phyloP scores from a whole-genome alignment of 2,888 invertebrate genomes.

The Ectropis crepuscularia region DNA sequence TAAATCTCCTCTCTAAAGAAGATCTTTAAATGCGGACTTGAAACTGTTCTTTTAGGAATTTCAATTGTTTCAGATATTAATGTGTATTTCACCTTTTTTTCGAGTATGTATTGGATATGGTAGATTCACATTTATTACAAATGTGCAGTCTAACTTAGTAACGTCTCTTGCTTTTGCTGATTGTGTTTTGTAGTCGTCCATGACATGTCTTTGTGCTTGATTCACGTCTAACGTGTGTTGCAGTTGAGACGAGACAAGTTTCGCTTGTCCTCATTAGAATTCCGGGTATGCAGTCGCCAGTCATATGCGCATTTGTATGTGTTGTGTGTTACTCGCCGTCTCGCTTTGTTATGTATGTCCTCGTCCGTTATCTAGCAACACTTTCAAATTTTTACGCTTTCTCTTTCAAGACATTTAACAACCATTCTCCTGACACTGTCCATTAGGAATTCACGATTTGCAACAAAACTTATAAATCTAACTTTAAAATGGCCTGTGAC shows the following conservation, averaged over 20 bases:
- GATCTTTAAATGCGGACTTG: slow-evolving; percentile 19
- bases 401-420: slow-evolving; percentile 58
- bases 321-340: slow-evolving; percentile 59
- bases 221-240: slow-evolving; percentile 32
- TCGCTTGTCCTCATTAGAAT: slow-evolving; percentile 64
- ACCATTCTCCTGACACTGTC: slow-evolving; percentile 27
- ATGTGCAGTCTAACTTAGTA: not conserved
- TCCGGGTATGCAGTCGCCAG: slow-evolving; percentile 60
- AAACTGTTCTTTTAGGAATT: slow-evolving; percentile 17
- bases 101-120: no score
- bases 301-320: slow-evolving; percentile 70
- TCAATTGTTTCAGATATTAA: slow-evolving; percentile 8
- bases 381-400: slow-evolving; percentile 73
- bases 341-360: slow-evolving; percentile 65
- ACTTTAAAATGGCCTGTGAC: slow-evolving; percentile 23
- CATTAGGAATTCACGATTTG: slow-evolving; percentile 25
- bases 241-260: slow-evolving; percentile 39
- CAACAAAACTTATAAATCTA: slow-evolving; percentile 24
- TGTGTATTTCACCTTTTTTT: not conserved
- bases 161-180: not conserved
- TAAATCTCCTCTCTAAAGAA: slow-evolving; percentile 34
- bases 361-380: slow-evolving; percentile 63
- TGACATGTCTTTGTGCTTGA: slow-evolving; percentile 11
- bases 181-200: slow-evolving; percentile 9
- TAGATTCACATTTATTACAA: not conserved